A percentile compares a stretch with the other conserved stretches of the same genome.
These are phyloP conservation scores for Chunga burmeisteri DNA, from an alignment of 2,113 vertebrate species.

Conservation along the genomic window DNA sequence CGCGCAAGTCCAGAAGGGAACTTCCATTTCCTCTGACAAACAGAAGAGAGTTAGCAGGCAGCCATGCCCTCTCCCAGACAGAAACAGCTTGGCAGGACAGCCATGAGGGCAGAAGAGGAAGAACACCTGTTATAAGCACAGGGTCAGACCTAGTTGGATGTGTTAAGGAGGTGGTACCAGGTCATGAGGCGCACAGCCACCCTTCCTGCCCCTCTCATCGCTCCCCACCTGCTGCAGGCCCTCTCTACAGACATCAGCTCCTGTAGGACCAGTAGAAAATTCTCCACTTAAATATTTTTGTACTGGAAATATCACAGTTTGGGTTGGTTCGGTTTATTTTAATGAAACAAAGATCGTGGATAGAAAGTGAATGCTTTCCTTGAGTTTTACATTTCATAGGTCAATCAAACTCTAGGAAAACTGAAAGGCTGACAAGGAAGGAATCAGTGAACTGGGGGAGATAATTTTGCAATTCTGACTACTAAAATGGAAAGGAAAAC, in stretches of 20 bases:
- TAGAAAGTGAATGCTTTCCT: background rate
- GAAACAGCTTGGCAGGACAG: background rate
- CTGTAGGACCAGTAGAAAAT: background rate
- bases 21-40: background rate
- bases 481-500: background rate
- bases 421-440: background rate
- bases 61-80: background rate
- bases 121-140: background rate
- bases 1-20: background rate
- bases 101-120: background rate
- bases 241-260: background rate
- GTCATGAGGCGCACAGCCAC: background rate
- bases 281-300: background rate
- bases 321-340: background rate
- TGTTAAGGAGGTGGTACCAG: background rate
- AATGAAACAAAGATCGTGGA: background rate
- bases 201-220: background rate
- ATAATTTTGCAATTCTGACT: background rate
- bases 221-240: background rate
- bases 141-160: background rate
- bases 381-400: background rate
- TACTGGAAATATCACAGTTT: background rate
- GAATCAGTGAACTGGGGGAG: background rate
- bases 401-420: background rate
- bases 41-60: background rate